These are phyloP conservation scores for Bombus waltoni DNA, from an alignment of 1,140 invertebrate species.

Conservation along the genomic window DNA sequence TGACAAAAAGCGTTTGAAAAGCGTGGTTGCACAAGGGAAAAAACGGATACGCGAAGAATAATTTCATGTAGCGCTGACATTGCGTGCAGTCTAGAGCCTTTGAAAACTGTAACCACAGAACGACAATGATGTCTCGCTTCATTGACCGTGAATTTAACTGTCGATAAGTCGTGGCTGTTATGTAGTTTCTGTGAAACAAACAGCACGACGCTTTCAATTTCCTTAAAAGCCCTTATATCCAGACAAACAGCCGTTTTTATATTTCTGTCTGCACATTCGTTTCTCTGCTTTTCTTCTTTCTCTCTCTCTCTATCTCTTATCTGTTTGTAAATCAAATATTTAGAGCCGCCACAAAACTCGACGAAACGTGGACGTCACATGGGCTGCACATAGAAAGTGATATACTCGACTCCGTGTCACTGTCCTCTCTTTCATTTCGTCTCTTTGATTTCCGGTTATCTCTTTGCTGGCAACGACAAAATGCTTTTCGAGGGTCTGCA, in stretches of 20 bases:
- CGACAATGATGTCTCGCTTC: slow-evolving; percentile 62
- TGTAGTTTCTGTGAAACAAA: slow-evolving; percentile 39
- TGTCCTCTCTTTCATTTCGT: slow-evolving; percentile 20
- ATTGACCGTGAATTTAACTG: slow-evolving; percentile 60
- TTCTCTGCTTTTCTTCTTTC: not conserved
- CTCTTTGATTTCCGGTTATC: slow-evolving; percentile 50
- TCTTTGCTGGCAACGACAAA: slow-evolving; percentile 40
- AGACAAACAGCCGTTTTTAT: slow-evolving; percentile 14
- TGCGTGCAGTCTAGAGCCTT: slow-evolving; percentile 16
- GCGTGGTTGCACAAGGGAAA: not conserved
- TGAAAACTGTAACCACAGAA: slow-evolving; percentile 37
- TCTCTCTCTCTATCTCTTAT: not conserved
- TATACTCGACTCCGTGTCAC: not conserved
- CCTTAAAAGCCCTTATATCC: slow-evolving; percentile 61
- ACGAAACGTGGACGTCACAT: slow-evolving; percentile 5
- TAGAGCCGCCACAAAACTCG: slow-evolving; percentile 21
- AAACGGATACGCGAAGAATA: not conserved
- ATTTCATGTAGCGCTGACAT: not conserved
- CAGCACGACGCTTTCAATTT: slow-evolving; percentile 64
- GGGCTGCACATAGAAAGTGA: no score
- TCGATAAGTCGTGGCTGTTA: slow-evolving; percentile 32
- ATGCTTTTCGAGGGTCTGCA: slow-evolving; percentile 33
- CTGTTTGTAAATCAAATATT: slow-evolving; percentile 49
- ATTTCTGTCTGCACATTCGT: slow-evolving; percentile 2
- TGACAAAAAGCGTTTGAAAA: not conserved